Evolutionary conservation across 2,888 invertebrate genomes (phyloP).

Genomic region (Pristionchus maxplancki): DNA sequence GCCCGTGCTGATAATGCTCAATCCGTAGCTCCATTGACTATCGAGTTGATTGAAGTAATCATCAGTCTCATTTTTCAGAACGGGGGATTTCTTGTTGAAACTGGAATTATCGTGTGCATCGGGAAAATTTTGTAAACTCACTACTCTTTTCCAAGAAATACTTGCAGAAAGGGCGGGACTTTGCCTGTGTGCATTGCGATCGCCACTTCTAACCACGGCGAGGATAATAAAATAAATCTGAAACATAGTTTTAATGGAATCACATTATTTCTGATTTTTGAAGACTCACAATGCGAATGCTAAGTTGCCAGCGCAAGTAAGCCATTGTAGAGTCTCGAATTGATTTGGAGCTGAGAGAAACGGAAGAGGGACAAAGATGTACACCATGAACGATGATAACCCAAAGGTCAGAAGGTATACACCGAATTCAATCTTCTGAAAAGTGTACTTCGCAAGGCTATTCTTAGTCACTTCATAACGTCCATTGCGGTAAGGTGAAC

Average conservation of each 20-base stretch:
- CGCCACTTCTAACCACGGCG: neutral
- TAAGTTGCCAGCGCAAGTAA: neutral
- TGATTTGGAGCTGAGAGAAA: neutral
- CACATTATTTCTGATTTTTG: neutral
- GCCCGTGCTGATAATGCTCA: neutral
- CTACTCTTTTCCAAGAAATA: neutral
- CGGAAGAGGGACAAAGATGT: neutral
- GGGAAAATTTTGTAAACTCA: neutral
- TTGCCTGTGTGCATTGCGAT: constrained; percentile 1
- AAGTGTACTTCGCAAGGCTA: neutral
- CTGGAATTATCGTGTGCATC: neutral
- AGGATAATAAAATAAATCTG: neutral
- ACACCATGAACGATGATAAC: neutral
- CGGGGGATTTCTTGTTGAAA: neutral
- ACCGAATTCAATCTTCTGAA: constrained; percentile 33
- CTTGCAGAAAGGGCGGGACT: neutral
- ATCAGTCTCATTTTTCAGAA: neutral
- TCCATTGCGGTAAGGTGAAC: too few species aligned
- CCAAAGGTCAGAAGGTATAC: neutral
- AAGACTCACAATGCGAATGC: constrained; percentile 15
- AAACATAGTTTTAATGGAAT: neutral
- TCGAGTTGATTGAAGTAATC: neutral
- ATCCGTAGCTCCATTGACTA: neutral
- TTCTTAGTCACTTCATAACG: too few species aligned
- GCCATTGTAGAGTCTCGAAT: constrained; percentile 18